A percentile compares a stretch with the other conserved stretches of the same genome.
Evolutionary conservation across 2,888 invertebrate species (phyloP).

Genomic region (Megalurothrips usitatus): DNA sequence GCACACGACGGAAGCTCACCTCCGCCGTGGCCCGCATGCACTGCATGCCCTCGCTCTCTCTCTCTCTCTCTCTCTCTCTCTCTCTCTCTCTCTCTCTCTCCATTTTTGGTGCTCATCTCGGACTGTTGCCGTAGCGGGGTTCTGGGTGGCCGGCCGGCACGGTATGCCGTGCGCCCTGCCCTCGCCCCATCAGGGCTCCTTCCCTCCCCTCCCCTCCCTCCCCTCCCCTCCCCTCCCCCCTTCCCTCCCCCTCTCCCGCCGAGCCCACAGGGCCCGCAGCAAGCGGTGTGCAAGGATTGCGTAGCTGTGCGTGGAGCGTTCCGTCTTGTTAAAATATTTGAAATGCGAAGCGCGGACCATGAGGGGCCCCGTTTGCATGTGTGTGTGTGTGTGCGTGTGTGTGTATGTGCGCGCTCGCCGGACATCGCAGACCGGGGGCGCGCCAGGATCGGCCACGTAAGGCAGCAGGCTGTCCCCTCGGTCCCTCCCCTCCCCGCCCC

Average conservation of each 20-base stretch:
- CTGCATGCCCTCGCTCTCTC: too few species aligned
- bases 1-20: too few species aligned
- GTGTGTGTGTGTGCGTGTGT: background rate
- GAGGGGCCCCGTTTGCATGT: background rate
- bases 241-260: background rate
- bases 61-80: too few species aligned
- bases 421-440: background rate
- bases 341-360: conserved; percentile 6
- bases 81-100: too few species aligned
- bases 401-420: background rate
- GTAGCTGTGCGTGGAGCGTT: background rate
- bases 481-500: background rate
- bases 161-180: too few species aligned
- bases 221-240: background rate
- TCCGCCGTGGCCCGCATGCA: too few species aligned
- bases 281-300: background rate
- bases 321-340: conserved; percentile 26
- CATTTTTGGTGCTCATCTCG: too few species aligned
- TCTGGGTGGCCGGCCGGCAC: too few species aligned
- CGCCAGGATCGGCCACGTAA: background rate
- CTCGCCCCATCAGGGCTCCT: background rate
- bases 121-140: too few species aligned
- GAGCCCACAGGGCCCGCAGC: background rate
- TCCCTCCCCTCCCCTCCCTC: background rate
- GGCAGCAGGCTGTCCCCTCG: background rate